phyloP scores from a whole-genome alignment of 2,888 invertebrate genomes.

The Noctua pronuba region DNA sequence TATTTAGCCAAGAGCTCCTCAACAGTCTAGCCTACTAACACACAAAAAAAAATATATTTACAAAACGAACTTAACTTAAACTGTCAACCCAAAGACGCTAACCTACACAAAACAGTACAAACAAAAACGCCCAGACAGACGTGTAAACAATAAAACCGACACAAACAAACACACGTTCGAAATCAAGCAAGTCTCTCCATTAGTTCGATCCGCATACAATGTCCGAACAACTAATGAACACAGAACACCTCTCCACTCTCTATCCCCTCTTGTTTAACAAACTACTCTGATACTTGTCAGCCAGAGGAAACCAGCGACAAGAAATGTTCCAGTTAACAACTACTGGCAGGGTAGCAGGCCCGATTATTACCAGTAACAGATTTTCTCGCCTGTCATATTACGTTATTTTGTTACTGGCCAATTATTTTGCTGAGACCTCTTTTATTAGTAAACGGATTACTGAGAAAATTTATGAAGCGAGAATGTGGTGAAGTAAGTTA shows the following conservation, averaged over 20 bases:
- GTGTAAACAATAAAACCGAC: conserved; percentile 38
- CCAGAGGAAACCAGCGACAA: conserved; percentile 77
- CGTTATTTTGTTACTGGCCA: conserved; percentile 72
- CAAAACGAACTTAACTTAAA: conserved; percentile 15
- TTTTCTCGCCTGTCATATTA: conserved; percentile 69
- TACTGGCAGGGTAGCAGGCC: conserved; percentile 73
- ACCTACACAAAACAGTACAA: conserved; percentile 21
- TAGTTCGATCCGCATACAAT: conserved; percentile 67
- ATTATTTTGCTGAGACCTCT: conserved; percentile 63
- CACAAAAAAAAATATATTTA: conserved; percentile 21
- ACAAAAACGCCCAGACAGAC: conserved; percentile 24
- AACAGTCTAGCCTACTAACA: not conserved
- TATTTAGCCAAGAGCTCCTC: no score
- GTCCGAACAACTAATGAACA: conserved; percentile 74
- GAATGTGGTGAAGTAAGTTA: conserved; percentile 36
- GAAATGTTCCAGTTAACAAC: conserved; percentile 79
- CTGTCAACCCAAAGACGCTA: conserved; percentile 24
- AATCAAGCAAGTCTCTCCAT: conserved; percentile 56
- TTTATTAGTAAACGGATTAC: conserved; percentile 57
- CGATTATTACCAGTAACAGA: conserved; percentile 62
- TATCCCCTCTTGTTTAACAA: conserved; percentile 71
- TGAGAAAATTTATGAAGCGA: conserved; percentile 47
- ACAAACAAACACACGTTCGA: conserved; percentile 44
- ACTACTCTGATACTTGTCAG: conserved; percentile 77
- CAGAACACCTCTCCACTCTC: conserved; percentile 69